Evolutionary conservation across 2,113 vertebrate genomes (phyloP).

Genomic region (Lepus americanus): DNA sequence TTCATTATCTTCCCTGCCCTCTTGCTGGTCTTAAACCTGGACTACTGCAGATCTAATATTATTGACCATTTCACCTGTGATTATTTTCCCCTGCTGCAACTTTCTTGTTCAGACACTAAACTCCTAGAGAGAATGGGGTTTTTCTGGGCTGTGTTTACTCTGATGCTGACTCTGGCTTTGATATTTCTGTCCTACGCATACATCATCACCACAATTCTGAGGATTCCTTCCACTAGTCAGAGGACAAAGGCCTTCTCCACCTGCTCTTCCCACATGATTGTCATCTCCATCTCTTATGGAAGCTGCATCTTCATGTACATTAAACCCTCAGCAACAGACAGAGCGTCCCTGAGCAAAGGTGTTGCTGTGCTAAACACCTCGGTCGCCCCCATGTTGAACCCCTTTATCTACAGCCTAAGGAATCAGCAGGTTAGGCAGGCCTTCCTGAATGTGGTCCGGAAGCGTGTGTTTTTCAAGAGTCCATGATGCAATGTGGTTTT

Average conservation of each 20-base stretch:
- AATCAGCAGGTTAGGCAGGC: constrained; percentile 75
- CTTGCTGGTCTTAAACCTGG: constrained; percentile 27
- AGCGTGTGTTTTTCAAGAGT: not conserved
- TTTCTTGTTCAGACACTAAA: constrained; percentile 72
- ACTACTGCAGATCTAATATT: constrained; percentile 57
- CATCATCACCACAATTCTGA: constrained; percentile 66
- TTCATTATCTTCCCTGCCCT: constrained; percentile 54
- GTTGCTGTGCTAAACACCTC: constrained; percentile 73
- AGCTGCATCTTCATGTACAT: constrained; percentile 79
- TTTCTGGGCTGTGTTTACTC: constrained; percentile 66
- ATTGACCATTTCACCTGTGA: constrained; percentile 78
- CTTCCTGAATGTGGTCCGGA: constrained; percentile 40
- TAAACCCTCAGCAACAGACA: constrained; percentile 63
- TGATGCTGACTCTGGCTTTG: constrained; percentile 66
- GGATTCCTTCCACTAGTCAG: constrained; percentile 61
- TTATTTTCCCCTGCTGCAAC: constrained; percentile 67
- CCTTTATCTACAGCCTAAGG: constrained; percentile 74
- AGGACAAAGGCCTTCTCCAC: constrained; percentile 80
- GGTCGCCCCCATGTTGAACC: constrained; percentile 71
- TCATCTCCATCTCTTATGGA: constrained; percentile 73
- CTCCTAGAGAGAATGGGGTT: constrained; percentile 62
- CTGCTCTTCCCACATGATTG: constrained; percentile 74
- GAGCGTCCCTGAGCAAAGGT: constrained; percentile 65
- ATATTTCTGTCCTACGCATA: constrained; percentile 56
- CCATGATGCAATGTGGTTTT: not conserved